These are phyloP conservation scores for Lucilia sericata DNA, from an alignment of 1,140 invertebrate species.

Conservation along the genomic window DNA sequence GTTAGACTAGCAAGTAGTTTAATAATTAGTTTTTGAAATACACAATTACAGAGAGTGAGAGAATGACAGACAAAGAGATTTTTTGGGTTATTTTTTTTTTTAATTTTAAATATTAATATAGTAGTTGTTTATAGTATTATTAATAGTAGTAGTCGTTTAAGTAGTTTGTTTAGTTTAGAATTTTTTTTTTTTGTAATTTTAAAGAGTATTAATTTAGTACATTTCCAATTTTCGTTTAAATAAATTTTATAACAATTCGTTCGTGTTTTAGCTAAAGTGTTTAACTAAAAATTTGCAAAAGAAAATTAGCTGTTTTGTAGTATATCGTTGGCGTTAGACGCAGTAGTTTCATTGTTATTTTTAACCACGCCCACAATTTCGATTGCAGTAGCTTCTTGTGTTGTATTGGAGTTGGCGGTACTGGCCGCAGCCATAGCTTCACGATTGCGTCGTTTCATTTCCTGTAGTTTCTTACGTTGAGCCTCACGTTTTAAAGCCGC, in stretches of 20 bases:
- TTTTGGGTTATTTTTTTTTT: neutral
- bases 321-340: neutral
- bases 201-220: slow-evolving; percentile 3
- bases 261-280: neutral
- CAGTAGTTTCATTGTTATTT: neutral
- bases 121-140: neutral
- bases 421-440: slow-evolving; percentile 72
- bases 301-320: slow-evolving; percentile 31
- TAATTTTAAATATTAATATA: neutral
- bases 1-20: slow-evolving; percentile 19
- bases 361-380: neutral
- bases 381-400: neutral
- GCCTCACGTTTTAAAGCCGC: slow-evolving; percentile 78
- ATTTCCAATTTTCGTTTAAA: slow-evolving; percentile 2
- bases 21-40: neutral
- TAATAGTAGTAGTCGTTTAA: neutral
- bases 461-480: slow-evolving; percentile 82
- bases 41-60: neutral
- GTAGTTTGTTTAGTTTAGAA: neutral
- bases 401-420: neutral
- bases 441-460: slow-evolving; percentile 75
- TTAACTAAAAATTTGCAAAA: neutral
- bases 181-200: neutral
- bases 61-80: neutral
- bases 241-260: neutral